Base-by-base conservation (phyloP, 2,113 vertebrate species). In the Tetraodon nigroviridis region DNA sequence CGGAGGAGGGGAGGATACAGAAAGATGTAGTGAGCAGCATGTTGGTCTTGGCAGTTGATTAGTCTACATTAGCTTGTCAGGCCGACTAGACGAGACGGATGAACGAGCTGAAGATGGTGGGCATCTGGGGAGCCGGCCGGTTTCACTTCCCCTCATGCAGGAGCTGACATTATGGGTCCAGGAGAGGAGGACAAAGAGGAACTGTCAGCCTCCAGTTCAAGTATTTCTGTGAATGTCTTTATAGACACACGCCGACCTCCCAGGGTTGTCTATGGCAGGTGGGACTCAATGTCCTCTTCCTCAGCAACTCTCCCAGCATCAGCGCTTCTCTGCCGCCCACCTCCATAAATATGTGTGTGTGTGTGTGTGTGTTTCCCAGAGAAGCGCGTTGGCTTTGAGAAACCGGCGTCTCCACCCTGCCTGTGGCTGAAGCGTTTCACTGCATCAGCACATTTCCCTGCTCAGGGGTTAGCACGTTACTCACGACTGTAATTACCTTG, bases 61-160 rank as follows among this genome's bases (percentile, higher is more conserved):
- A 85, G 78, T 86, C 83, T 87, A 76, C 79, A 88, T 88, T 88
- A 88, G 80, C 71, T 65, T 76, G 78, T 76, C 75, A 63, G 69
- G 60, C 60, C 55, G 84, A 84, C 49, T 40, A 61, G 63, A 51
- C 51, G 70, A 78, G 71, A 84, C 78, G 74, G 79, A 84, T 82
- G 78, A 48, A 58, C 60, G 64, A 51, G 57, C 24, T 14, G 0
- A 40, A 51, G 71, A 68, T 37, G n/a, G 48, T 61, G 58, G 41
- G 64, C 29, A 40, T 82, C 72, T 59, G 49, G 44, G 64, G 71
- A 52, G 49, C 37, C 7, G 42, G 44, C 21, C 3, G 48, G 45
- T 61, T 61, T 27, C 29, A 64, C 61, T 47, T 14, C 7, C 48
- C 41, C 29, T 52, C 45, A 3, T 63, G 42, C 8, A 18, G 55